Conservation (phyloP, 2,113 vertebrate species). For the Hippocampus zosterae region DNA sequence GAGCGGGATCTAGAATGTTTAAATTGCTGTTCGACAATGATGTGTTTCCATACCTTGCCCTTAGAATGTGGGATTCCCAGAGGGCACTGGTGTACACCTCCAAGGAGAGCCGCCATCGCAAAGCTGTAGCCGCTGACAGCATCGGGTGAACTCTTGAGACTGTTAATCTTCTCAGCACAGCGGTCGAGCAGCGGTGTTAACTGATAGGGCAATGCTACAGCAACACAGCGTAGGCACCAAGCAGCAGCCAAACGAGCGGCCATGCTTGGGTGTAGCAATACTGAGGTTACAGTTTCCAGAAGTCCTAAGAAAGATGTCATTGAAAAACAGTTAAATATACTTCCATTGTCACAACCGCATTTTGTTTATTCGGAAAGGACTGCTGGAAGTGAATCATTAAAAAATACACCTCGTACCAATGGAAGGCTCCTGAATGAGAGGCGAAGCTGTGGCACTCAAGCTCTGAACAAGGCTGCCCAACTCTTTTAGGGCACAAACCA, state of each 20-base stretch:
- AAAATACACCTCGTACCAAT: constrained; percentile 75
- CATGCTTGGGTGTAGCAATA: constrained; percentile 97
- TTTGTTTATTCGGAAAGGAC: background rate
- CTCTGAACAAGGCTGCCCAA: constrained; percentile 96
- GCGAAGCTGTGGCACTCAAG: constrained; percentile 90
- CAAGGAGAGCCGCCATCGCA: constrained; percentile 94
- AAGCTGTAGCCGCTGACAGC: constrained; percentile 98
- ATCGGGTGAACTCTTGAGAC: constrained; percentile 93
- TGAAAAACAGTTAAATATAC: background rate
- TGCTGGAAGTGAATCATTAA: background rate
- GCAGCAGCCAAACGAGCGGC: constrained; percentile 92
- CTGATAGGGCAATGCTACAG: constrained; percentile 92
- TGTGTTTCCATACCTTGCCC: constrained; percentile 82
- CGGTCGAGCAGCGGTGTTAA: constrained; percentile 90
- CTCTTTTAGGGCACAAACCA: constrained; percentile 97
- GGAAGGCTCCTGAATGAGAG: constrained; percentile 94
- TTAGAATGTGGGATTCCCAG: constrained; percentile 95
- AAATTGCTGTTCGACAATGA: background rate
- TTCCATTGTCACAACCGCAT: background rate
- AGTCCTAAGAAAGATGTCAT: constrained; percentile 71
- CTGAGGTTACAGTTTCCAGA: constrained; percentile 91
- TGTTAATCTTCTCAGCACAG: constrained; percentile 94
- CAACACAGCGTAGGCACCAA: constrained; percentile 93
- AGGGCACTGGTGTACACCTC: constrained; percentile 94
- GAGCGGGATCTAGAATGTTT: background rate